Base-by-base conservation (phyloP, 2,797 vertebrate species). In the Parambassis ranga region DNA sequence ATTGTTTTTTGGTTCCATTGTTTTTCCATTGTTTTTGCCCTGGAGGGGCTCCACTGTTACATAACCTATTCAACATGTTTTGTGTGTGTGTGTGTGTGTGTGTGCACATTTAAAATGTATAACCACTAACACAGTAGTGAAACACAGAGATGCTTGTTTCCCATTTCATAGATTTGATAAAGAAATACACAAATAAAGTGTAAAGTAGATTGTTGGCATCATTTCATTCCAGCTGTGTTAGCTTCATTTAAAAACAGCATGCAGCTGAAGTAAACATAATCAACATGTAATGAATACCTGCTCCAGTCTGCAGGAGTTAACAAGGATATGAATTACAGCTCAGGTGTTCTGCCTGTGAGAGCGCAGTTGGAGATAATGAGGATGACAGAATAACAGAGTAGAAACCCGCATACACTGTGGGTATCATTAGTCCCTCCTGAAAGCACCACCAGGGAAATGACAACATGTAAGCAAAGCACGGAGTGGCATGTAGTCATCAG, bases 241-340 rank as follows among this genome's bases (percentile, higher is more conserved):
- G 48, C 24, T 44, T 64, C 42, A 51, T 65, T 82, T 61, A 43
- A 66, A 74, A 77, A 19, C 78, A 75, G 65, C 70, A 64, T 46
- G 65, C 20, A 1, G 13, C 61, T 30, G 43, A 64, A 65, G 63
- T 63, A 63, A 81, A 81, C 65, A 71, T 30, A 39, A 65, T 75
- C 56, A 66, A 16, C 33, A 2, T 41, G 48, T 68, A 52, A 77
- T 71, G 57, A 77, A 46, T 19, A 66, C 31, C 67, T 43, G 60
- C 51, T 55, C 50, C 55, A 49, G 71, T 41, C 68, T 48, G 70
- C 48, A 39, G 47, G 55, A 39, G 49, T 57, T 79, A 61, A 80
- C 58, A 44, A 47, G 50, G 37, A 70, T 26, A 32, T 15, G 51
- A 79, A 76, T 67, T 67, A 79, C 22, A 37, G 51, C 59, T 79